phyloP scores from a whole-genome alignment of 2,113 vertebrate species.

The Leuciscus idus region DNA sequence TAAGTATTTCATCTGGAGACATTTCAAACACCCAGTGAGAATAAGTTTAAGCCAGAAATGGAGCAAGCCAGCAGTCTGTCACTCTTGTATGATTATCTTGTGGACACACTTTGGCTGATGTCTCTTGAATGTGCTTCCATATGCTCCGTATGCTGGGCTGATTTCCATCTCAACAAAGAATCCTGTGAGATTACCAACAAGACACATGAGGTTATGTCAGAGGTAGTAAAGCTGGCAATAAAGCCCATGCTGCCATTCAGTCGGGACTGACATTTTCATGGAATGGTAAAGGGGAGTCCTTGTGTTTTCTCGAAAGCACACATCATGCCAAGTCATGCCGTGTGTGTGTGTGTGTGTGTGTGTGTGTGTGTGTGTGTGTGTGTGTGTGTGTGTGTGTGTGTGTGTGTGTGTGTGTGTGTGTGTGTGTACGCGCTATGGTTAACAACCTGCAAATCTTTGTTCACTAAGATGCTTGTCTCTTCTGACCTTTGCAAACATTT shows the following conservation, averaged over 20 bases:
- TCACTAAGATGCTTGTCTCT: not conserved
- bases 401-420: not conserved
- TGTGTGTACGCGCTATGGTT: not conserved
- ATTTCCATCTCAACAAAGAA: constrained; percentile 45
- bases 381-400: not conserved
- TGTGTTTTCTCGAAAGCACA: constrained; percentile 11
- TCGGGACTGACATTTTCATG: not conserved
- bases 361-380: constrained; percentile 7
- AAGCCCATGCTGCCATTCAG: not conserved
- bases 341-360: constrained; percentile 20
- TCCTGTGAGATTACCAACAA: constrained; percentile 34
- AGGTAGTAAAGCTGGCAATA: constrained; percentile 29
- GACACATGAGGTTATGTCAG: constrained; percentile 4
- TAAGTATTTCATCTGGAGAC: constrained; percentile 41
- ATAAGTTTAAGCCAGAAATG: constrained; percentile 37
- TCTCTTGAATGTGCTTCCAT: constrained; percentile 31
- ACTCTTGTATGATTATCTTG: constrained; percentile 31
- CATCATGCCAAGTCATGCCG: not conserved
- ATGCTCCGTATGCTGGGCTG: constrained; percentile 24
- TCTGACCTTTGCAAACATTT: not conserved
- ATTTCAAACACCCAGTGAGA: constrained; percentile 31
- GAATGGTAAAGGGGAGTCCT: constrained; percentile 19
- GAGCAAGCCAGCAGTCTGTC: constrained; percentile 50
- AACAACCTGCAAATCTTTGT: not conserved
- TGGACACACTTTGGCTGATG: constrained; percentile 46